Conservation (phyloP, 2,113 vertebrate species). For the Zosterops hypoxanthus region DNA sequence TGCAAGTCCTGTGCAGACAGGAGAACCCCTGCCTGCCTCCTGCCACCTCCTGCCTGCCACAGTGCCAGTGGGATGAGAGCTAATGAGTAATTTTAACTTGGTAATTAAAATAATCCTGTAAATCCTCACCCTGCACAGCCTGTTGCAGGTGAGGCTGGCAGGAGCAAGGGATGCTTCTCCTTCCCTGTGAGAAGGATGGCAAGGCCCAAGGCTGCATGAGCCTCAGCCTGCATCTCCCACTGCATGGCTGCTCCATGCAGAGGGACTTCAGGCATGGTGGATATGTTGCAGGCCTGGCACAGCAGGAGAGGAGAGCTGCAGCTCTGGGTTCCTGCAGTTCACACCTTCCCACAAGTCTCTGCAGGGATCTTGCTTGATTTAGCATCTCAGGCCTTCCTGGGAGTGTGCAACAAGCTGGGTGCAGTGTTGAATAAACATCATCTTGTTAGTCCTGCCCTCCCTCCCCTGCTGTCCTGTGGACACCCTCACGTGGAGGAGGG, state of each 20-base stretch:
- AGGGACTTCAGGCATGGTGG: neutral
- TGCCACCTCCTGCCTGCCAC: neutral
- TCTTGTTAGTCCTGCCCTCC: neutral
- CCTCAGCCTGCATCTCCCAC: neutral
- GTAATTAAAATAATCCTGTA: constrained; percentile 50
- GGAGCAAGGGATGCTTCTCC: neutral
- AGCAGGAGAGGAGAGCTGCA: neutral
- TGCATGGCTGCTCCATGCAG: neutral
- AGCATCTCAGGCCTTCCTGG: neutral
- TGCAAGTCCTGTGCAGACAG: neutral
- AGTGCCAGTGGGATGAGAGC: neutral
- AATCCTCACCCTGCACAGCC: neutral
- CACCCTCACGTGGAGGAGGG: neutral
- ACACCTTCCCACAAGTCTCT: neutral
- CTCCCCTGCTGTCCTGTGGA: neutral
- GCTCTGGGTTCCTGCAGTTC: neutral
- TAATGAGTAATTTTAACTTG: constrained; percentile 17
- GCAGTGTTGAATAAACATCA: neutral
- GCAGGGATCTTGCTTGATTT: neutral
- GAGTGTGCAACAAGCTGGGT: neutral
- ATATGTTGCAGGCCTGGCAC: accelerated
- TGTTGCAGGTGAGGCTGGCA: neutral
- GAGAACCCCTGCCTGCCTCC: neutral
- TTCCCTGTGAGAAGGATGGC: neutral
- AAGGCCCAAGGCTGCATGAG: neutral